Conservation (phyloP, 2,113 vertebrate genomes). For the Donacobius atricapilla region DNA sequence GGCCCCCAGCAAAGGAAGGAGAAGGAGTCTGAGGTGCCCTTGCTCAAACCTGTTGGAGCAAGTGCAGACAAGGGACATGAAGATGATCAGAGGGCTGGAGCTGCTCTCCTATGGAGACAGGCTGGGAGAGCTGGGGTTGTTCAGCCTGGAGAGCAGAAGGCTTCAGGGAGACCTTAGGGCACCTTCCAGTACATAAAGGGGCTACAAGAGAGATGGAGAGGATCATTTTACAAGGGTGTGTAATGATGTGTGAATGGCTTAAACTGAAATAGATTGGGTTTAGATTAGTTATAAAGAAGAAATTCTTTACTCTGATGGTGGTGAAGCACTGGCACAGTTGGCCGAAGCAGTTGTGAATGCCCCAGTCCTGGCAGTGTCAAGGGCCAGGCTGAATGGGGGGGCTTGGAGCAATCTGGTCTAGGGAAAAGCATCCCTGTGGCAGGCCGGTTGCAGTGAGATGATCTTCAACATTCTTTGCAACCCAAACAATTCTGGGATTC, state of each 20-base stretch:
- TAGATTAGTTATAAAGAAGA: neutral
- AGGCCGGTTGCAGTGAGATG: neutral
- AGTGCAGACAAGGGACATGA: neutral
- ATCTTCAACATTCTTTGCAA: neutral
- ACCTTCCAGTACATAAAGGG: neutral
- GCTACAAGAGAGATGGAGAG: neutral
- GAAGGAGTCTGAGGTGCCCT: neutral
- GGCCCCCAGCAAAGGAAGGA: fast-evolving
- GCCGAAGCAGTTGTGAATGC: neutral
- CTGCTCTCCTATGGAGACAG: neutral
- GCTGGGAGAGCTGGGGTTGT: neutral
- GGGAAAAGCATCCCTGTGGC: neutral
- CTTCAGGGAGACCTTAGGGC: neutral
- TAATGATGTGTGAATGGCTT: too few species aligned
- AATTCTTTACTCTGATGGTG: neutral
- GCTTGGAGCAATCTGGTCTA: neutral
- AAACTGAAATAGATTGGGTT: neutral
- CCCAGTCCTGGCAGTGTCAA: neutral
- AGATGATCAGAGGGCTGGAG: neutral
- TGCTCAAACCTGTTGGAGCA: too few species aligned
- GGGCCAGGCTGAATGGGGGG: neutral
- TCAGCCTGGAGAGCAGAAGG: neutral
- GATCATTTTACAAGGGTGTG: neutral
- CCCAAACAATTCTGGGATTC: neutral
- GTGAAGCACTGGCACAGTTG: neutral